Evolutionary conservation across 2,113 vertebrate genomes (phyloP), one percentile per base, ranked within the genome.

Genomic region (Lophura nycthemera): DNA sequence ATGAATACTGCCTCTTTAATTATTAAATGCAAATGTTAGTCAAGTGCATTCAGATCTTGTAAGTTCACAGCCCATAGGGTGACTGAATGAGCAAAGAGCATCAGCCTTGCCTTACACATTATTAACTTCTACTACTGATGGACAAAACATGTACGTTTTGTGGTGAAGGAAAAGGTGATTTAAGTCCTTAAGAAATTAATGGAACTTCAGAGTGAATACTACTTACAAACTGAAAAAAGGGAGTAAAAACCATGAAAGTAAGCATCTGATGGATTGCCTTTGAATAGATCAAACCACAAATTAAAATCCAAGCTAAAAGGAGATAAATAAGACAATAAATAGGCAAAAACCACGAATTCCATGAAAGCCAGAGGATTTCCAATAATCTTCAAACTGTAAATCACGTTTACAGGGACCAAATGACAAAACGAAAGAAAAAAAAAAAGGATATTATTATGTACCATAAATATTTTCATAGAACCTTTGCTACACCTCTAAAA

Each of bases 171-270:
- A 75, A 82, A 91, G 60, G 93, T 97, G 97, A 93, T 64, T 61
- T 92, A 96, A 97, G 82, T 86, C 93, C 88, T 95, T 96, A 21
- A 25, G 78, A 85, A 93, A 95, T 88, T 79, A 95, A 94, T 3
- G 91, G 81, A 96, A 80, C 36, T 80, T 81, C 88, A 86, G 94
- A 95, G 82, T 95, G 92, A 94, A 96, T 93, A 91, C 97, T 99
- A 99, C 99, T 99, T 99, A 99, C 99, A 98, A 99, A 99, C 98
- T 98, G 98, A 99, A 98, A 99, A 98, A 98, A 99, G 98, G 98
- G 98, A 98, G 97, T 98, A 98, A 98, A 99, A 98, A 97, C 98
- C 98, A 98, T 98, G 98, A 98, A 98, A 98, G 98, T 98, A 98
- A 98, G 98, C 98, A 97, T 99, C 98, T 98, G 98, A 98, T 98